Conservation (phyloP, 2,797 vertebrate genomes). For the Hafferia zeledoni region DNA sequence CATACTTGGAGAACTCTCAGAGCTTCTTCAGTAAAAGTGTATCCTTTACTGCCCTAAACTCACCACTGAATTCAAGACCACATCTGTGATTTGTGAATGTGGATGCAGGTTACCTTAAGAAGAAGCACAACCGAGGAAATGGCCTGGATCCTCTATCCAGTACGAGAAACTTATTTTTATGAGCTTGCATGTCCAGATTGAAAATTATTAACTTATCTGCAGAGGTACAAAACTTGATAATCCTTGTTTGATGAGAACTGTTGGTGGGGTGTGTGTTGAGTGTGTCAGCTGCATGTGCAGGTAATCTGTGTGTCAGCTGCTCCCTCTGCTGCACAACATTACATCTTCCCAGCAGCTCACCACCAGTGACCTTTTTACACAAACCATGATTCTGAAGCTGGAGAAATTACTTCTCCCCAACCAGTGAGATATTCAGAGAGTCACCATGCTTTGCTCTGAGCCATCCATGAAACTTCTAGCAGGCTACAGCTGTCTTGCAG, state of each 20-base stretch:
- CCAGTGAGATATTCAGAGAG: neutral
- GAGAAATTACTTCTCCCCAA: neutral
- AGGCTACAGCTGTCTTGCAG: neutral
- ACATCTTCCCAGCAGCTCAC: neutral
- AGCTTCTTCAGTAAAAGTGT: neutral
- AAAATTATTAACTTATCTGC: neutral
- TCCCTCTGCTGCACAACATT: constrained; percentile 41
- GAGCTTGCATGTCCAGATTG: neutral
- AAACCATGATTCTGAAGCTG: neutral
- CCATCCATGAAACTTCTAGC: neutral
- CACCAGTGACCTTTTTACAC: neutral
- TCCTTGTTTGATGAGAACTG: neutral
- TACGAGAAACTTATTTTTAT: neutral
- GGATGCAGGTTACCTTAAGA: neutral
- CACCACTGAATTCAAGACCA: neutral
- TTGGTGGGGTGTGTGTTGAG: too few relatives aligned
- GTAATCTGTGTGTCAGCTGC: neutral
- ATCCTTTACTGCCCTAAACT: neutral
- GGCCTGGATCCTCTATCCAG: neutral
- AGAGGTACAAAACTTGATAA: neutral
- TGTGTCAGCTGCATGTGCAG: rapidly evolving
- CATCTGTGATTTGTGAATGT: neutral
- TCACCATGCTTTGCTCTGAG: neutral
- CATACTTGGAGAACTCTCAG: neutral
- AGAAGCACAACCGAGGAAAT: neutral